These are phyloP conservation scores for Yasuhikotakia modesta DNA, from an alignment of 2,797 vertebrate genomes.

Conservation along the genomic window DNA sequence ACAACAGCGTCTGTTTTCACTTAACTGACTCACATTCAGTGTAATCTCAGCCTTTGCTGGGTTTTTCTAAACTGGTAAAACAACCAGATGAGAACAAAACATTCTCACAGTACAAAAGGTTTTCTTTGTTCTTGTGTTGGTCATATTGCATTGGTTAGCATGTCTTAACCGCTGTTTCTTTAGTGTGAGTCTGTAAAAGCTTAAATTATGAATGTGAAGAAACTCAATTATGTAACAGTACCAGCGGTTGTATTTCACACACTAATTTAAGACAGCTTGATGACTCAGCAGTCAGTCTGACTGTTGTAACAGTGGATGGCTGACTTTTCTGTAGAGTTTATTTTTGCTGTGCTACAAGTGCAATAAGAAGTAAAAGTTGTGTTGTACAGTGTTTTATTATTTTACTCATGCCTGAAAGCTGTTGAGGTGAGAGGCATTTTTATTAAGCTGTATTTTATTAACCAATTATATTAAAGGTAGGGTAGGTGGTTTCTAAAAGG, in stretches of 20 bases:
- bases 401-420: no score
- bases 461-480: background rate
- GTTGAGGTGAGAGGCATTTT: background rate
- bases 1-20: constrained; percentile 17
- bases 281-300: constrained; percentile 16
- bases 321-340: background rate
- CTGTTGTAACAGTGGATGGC: background rate
- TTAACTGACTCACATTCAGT: background rate
- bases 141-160: background rate
- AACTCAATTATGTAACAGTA: background rate
- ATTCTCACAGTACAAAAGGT: background rate
- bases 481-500: background rate
- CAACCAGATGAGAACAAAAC: background rate
- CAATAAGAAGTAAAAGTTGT: no score
- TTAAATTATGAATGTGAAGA: constrained; percentile 22
- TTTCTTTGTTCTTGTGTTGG: background rate
- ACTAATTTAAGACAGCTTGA: constrained; percentile 9
- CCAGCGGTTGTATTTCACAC: constrained; percentile 25
- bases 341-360: background rate
- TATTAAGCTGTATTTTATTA: background rate
- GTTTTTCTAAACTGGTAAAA: background rate
- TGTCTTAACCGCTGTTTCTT: constrained; percentile 3
- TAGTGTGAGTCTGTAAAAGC: background rate
- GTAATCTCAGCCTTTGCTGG: background rate
- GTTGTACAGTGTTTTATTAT: no score